Base-by-base conservation (phyloP, 2,113 vertebrate species). In the Ariopsis seemanni region DNA sequence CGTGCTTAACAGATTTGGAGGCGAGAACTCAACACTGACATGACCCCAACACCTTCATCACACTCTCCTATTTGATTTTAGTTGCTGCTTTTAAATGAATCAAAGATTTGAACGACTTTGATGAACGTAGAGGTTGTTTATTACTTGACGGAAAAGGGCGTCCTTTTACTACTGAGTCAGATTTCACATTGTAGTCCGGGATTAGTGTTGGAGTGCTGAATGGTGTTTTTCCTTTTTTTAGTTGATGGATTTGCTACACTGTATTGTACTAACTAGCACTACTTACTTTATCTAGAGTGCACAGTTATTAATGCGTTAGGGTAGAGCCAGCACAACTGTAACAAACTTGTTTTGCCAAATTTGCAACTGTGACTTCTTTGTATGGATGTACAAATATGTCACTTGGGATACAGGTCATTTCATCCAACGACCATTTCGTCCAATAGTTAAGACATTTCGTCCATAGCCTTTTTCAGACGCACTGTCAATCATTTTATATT, bases 11-110 rank as follows among this genome's bases (percentile, higher is more conserved):
- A 17, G 60, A 78, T 53, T 55, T 55, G 6, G 9, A 50, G 6
- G 22, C 17, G 11, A 84, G 55, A 58, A 57, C 1, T 18, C 82
- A 22, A 57, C 50, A 58, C 27, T 34, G 58, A 86, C 50, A 67
- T 42, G 58, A 22, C n/a, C 55, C 7, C 11, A 67, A 18, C 85
- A 55, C 57, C 14, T 57, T 85, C 58, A 85, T 65, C 27, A 14
- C 72, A 63, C 10, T 12, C n/a, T 67, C 52, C 34, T 83, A 14
- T 14, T 53, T 50, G 12, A 75, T 78, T 85, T 85, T 18, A 85
- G 60, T 50, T 52, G 42, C 58, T 79, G 62, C 50, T 86, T 42
- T 57, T 63, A 42, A 57, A 57, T 7, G 17, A 48, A 62, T 50
- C 14, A 22, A 4, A 0, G 17, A 78, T 78, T 63, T 79, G n/a